A percentile compares a stretch with the other conserved stretches of the same genome.
These are phyloP conservation scores for Masnerella sp. DNA, from an alignment of 2,888 invertebrate genomes.

Conservation along the genomic window DNA sequence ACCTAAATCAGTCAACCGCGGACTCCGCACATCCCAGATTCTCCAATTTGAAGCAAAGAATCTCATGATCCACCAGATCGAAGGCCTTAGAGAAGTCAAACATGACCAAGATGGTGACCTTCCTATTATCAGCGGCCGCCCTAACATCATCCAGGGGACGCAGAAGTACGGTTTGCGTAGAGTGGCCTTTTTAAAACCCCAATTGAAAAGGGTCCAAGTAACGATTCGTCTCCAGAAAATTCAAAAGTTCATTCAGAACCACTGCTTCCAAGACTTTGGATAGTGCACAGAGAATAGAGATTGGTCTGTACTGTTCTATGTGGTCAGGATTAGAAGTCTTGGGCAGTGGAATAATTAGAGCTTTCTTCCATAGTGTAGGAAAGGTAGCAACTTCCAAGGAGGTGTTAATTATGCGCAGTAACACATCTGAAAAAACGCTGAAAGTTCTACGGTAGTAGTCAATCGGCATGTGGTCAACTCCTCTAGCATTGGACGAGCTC, in stretches of 20 bases:
- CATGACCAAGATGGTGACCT: background rate
- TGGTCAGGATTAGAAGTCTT: background rate
- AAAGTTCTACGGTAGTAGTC: background rate
- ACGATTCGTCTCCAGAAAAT: no score
- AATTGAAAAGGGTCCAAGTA: background rate
- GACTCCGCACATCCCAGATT: background rate
- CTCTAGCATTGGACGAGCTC: no score
- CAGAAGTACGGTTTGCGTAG: background rate
- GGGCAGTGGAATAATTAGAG: background rate
- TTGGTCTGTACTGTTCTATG: background rate
- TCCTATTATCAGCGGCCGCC: background rate
- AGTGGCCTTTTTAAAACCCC: background rate
- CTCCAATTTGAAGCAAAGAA: background rate
- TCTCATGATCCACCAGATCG: background rate
- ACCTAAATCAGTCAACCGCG: background rate
- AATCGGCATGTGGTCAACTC: background rate
- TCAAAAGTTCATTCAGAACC: background rate
- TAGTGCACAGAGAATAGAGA: background rate
- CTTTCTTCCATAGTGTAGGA: slow-evolving; percentile 10
- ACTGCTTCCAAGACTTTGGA: background rate
- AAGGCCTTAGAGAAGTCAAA: background rate
- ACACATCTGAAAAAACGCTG: background rate
- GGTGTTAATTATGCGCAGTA: background rate
- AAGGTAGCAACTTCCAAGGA: background rate
- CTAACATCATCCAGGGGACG: background rate